These are phyloP conservation scores for Brachyhypopomus occidentalis DNA, from an alignment of 2,113 vertebrate genomes.

Conservation along the genomic window DNA sequence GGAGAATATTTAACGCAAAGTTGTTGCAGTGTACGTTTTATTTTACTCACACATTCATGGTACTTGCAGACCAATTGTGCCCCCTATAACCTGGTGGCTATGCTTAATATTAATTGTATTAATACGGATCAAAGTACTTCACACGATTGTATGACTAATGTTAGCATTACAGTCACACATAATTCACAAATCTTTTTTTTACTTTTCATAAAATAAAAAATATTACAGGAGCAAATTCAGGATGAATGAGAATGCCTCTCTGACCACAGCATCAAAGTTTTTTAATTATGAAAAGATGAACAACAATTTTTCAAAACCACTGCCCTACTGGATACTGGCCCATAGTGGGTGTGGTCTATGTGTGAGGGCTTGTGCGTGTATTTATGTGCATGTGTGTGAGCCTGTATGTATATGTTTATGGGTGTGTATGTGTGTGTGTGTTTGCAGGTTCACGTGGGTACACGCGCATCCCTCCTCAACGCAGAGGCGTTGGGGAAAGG, in stretches of 20 bases:
- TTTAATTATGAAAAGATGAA: not conserved
- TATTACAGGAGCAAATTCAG: not conserved
- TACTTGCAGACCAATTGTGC: not conserved
- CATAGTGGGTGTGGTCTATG: not conserved
- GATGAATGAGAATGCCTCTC: not conserved
- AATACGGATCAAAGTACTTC: too few species aligned
- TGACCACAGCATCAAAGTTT: not conserved
- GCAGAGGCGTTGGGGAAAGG: constrained; percentile 30
- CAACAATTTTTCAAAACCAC: not conserved
- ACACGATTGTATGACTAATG: too few species aligned
- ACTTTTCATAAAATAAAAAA: not conserved
- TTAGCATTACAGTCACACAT: not conserved
- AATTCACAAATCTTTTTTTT: not conserved
- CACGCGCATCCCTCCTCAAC: constrained; percentile 40
- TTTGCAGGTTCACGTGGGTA: constrained; percentile 1
- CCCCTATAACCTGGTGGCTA: not conserved
- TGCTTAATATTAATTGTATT: not conserved
- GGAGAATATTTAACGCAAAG: constrained; percentile 6
- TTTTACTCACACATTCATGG: not conserved
- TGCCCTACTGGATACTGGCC: constrained; percentile 8
- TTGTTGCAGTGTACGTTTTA: not conserved
- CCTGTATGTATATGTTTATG: constrained; percentile 15
- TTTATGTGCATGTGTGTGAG: not conserved
- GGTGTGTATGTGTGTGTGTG: not conserved
- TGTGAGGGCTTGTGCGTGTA: not conserved